Evolutionary conservation across 2,888 invertebrate species (phyloP).

Genomic region (Reticulitermes lucifugus): DNA sequence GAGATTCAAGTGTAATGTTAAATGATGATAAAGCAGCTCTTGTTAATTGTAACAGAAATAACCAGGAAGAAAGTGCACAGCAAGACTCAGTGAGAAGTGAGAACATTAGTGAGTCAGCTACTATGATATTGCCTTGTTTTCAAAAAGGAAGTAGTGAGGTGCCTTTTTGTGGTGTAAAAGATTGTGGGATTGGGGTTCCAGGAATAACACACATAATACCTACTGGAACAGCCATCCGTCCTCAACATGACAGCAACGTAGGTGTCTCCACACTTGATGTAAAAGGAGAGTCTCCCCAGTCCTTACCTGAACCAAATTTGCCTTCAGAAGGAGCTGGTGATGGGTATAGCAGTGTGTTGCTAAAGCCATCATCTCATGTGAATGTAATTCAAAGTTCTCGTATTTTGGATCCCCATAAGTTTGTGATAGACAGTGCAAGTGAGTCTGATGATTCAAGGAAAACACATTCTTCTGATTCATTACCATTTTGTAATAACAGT

Average conservation of each 20-base stretch:
- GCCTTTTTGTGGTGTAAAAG: background rate
- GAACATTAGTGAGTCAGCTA: background rate
- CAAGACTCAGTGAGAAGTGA: background rate
- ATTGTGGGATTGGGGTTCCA: conserved; percentile 16
- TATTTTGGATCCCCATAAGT: background rate
- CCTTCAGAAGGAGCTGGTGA: conserved; percentile 36
- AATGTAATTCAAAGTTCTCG: conserved; percentile 3
- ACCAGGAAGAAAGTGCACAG: background rate
- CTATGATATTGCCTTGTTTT: background rate
- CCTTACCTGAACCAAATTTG: conserved; percentile 23
- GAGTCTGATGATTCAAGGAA: background rate
- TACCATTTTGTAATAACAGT: background rate
- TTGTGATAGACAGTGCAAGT: no score
- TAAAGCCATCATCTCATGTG: conserved; percentile 14
- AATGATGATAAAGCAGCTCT: background rate
- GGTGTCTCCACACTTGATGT: background rate
- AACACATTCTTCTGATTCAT: background rate
- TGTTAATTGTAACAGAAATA: background rate
- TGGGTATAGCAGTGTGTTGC: background rate
- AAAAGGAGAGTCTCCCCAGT: conserved; percentile 23
- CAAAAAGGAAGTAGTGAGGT: background rate
- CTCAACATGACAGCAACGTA: background rate
- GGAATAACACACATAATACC: conserved; percentile 18
- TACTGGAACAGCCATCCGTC: conserved; percentile 26
- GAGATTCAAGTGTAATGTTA: background rate